A percentile compares a stretch with the other conserved stretches of the same genome.
Evolutionary conservation across 1,140 invertebrate genomes (phyloP).

Genomic region (Saccostrea cuccullata): DNA sequence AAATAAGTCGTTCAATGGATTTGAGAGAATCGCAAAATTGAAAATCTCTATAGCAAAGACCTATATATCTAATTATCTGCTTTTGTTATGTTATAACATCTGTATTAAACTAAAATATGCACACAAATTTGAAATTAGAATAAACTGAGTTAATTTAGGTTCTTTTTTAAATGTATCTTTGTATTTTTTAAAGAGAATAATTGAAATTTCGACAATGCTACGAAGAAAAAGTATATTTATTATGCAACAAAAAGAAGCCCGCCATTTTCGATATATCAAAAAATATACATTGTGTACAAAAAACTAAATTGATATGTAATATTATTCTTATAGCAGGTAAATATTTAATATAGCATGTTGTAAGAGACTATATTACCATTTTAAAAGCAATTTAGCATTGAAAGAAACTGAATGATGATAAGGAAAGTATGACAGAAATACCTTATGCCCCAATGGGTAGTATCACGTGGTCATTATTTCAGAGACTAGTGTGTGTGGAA

Average conservation of each 20-base stretch:
- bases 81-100: no score
- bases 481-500: no score
- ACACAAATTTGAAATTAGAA: no score
- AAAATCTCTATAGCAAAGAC: no score
- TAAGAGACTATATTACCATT: background rate
- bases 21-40: no score
- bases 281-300: background rate
- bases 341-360: background rate
- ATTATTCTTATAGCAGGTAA: conserved; percentile 21
- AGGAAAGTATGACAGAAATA: no score
- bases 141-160: background rate
- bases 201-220: background rate
- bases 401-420: no score
- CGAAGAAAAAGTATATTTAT: background rate
- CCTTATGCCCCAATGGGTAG: no score
- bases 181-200: no score
- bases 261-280: conserved; percentile 30
- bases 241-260: background rate
- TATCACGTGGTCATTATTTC: no score
- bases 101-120: no score
- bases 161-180: background rate
- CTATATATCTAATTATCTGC: no score
- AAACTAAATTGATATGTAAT: background rate
- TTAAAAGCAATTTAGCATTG: background rate
- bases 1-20: background rate